Percentiles rank a stretch among this genome's conserved stretches.
These are phyloP conservation scores for Hydrophis major DNA, from an alignment of 2,797 vertebrate species.

Conservation along the genomic window DNA sequence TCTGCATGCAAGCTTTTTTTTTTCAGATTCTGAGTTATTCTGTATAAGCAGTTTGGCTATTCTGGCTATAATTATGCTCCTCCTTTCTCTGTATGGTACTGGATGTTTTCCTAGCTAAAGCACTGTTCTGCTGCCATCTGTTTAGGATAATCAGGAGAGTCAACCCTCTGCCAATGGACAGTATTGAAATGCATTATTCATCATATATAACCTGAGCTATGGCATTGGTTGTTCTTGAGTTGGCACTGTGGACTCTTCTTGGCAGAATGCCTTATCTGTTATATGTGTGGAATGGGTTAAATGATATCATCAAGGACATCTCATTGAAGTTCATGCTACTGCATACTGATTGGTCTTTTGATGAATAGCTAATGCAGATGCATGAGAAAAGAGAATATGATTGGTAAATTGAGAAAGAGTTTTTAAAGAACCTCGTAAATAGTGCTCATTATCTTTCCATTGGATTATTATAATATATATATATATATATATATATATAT, in stretches of 20 bases:
- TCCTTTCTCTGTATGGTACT: neutral
- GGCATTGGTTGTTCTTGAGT: neutral
- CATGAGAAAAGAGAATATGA: neutral
- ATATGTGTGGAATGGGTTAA: neutral
- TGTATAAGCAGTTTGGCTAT: neutral
- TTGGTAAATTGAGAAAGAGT: neutral
- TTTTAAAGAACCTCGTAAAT: neutral
- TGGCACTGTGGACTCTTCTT: neutral
- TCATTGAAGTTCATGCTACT: neutral
- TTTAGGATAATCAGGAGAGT: neutral
- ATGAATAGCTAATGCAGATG: neutral
- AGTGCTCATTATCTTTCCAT: neutral
- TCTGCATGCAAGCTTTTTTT: neutral
- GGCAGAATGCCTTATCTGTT: neutral
- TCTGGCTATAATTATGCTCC: neutral
- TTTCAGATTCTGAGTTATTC: neutral
- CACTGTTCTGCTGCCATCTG: neutral
- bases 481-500: neutral
- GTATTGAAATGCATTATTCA: neutral
- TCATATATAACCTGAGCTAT: neutral
- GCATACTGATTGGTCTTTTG: neutral
- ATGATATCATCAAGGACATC: neutral
- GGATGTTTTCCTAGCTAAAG: neutral
- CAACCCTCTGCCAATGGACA: neutral
- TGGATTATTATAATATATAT: neutral